phyloP scores from a whole-genome alignment of 35 echinoderm and acorn worm genomes.

The Eucidaris tribuloides region DNA sequence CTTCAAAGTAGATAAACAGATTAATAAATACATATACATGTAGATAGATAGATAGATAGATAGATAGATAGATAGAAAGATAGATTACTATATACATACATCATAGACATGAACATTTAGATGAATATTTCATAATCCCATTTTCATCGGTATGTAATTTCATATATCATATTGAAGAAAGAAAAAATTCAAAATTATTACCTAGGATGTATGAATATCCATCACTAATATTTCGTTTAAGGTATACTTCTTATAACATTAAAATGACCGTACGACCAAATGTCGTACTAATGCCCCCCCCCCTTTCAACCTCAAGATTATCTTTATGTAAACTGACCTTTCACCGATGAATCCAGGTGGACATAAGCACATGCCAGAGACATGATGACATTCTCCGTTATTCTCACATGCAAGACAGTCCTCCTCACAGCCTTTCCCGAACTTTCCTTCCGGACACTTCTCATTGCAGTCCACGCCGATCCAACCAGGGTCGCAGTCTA shows the following conservation, averaged over 20 bases:
- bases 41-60: too few species aligned
- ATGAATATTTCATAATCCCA: too few species aligned
- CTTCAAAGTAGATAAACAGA: too few species aligned
- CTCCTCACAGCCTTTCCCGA: conserved; percentile 42
- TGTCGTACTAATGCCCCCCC: neutral
- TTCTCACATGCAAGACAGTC: conserved; percentile 50
- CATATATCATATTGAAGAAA: neutral
- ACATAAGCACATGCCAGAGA: conserved; percentile 28
- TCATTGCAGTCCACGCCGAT: conserved; percentile 35
- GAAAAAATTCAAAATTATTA: neutral
- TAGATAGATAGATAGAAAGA: too few species aligned
- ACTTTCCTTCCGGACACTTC: conserved; percentile 52
- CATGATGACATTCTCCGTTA: conserved; percentile 42
- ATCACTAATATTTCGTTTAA: neutral
- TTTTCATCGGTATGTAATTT: too few species aligned
- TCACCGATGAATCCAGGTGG: conserved; percentile 33
- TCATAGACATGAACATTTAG: too few species aligned
- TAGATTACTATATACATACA: too few species aligned
- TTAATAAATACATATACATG: too few species aligned
- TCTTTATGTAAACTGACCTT: conserved; percentile 36
- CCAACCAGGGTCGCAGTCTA: conserved; percentile 68
- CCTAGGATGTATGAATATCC: neutral
- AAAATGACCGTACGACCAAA: neutral
- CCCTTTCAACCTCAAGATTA: conserved; percentile 29
- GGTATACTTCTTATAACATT: neutral